These are phyloP conservation scores for Schizothorax lantsangensis DNA, from an alignment of 2,797 vertebrate species.

Conservation along the genomic window DNA sequence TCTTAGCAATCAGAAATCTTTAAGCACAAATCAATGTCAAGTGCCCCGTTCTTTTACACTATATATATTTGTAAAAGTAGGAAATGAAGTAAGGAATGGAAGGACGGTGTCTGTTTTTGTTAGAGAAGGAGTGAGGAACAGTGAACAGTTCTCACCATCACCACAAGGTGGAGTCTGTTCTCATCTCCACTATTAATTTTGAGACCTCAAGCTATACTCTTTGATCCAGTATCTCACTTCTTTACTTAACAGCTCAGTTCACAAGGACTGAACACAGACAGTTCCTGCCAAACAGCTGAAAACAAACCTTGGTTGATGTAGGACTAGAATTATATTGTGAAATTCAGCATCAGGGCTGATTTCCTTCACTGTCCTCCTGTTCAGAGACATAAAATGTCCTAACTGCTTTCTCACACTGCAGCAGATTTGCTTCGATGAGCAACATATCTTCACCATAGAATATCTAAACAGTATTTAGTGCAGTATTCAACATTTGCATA, in stretches of 20 bases:
- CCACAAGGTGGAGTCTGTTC: slow-evolving; percentile 52
- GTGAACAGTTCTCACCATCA: slow-evolving; percentile 12
- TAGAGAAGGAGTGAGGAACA: neutral
- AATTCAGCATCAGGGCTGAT: neutral
- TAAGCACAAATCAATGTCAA: slow-evolving; percentile 56
- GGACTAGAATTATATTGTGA: neutral
- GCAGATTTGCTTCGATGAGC: neutral
- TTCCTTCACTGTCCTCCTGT: neutral
- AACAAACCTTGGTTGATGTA: slow-evolving; percentile 8
- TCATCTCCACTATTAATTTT: slow-evolving; percentile 47
- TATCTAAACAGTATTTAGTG: neutral
- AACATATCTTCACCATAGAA: slow-evolving; percentile 8
- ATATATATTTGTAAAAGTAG: slow-evolving; percentile 37
- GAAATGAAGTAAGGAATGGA: neutral
- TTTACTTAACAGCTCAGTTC: slow-evolving; percentile 30
- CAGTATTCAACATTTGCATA: slow-evolving; percentile 1
- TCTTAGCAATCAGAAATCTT: slow-evolving; percentile 32
- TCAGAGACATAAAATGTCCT: neutral
- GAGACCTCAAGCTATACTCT: slow-evolving; percentile 16
- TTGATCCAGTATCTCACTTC: slow-evolving; percentile 39
- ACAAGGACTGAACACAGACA: neutral
- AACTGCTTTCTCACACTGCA: neutral
- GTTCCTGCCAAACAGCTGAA: slow-evolving; percentile 8
- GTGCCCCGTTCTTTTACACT: slow-evolving; percentile 41
- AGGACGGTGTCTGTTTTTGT: neutral